Base-by-base conservation (phyloP, 2,888 invertebrate species). In the Crepidodera aurea region DNA sequence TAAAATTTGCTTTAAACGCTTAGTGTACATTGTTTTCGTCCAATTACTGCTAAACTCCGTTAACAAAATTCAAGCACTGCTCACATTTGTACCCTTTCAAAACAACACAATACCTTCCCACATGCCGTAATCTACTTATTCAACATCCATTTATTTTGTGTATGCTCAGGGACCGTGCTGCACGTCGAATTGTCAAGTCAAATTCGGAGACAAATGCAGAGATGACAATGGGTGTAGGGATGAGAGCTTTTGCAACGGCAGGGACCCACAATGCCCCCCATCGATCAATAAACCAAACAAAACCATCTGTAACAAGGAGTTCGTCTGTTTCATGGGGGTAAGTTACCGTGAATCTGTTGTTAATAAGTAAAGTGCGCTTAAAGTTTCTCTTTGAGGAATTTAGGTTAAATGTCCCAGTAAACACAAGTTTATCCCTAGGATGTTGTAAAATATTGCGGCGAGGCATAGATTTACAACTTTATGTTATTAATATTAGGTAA, bases 281-380 rank as follows among this genome's bases (percentile, higher is more conserved):
- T 95, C 97, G 61, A 86, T 90, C 34, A 94, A 94, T 82, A 96
- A 96, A 81, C 90, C 93, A 6, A 95, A 98, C 83, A 91, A 95
- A 79, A 96, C 96, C 2, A 91, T 96, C 65, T 99, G 98, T 82
- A 97, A 98, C 80, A 93, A 96, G 79, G 95, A 96, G 79, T 96
- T 98, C 75, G 96, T 98, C 60, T 98, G 98, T 81, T 95, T 93
- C 77, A 93, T 94, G 91, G 98, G 98, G 79, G 94, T 94, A 81
- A 86, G 90, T 85, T 51, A 32, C 13, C 39, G 29, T 46, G 22
- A 48, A 54, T 37, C 27, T 54, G 46, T 53, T 53, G 55, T 44
- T 55, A 44, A 44, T 55, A 44, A 29, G 42, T 42, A 42, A 42
- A 42, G 42, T 42, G 42, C 7, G 16, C 27, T 40, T 12, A 10